Evolutionary conservation across 2,113 vertebrate species (phyloP), one percentile per base, ranked within the genome.

Genomic region (Cathartes aura): DNA sequence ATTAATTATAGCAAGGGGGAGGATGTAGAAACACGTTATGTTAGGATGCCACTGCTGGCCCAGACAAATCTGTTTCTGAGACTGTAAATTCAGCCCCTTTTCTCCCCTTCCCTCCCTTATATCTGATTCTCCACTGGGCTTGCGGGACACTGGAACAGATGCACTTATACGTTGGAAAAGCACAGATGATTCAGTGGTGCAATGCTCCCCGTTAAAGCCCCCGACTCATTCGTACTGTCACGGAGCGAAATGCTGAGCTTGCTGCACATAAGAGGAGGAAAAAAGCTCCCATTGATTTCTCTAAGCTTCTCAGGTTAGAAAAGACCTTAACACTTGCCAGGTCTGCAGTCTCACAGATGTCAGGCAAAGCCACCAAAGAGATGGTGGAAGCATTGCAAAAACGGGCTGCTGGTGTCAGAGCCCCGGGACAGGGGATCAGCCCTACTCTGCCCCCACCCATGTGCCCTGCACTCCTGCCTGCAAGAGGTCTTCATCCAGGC

Each of bases 1-100:
- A 96, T 91, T 96, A 97, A 94, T 95, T 97, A 80, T 71, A 93
- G 50, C 59, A 92, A 83, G 81, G 86, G 72, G 74, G 93, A 94
- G 75, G 91, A 96, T 94, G 93, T 70, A 88, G 84, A 92, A 88
- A 81, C 56, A 42, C 3, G 7, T 78, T 87, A 70, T 42, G 52
- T 80, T 82, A 62, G 76, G 90, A 80, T 98, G 78, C 70, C 27
- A 62, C 76, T 78, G 59, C 22, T 26, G 34, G 74, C 72, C 47
- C 82, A 85, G 78, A 60, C 30, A 82, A 73, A 86, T 95, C 82
- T 84, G 29, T n/a, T 90, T 59, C 50, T 87, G 78, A 89, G 58
- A 43, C 1, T 38, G 29, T 48, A 66, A 83, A 87, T 72, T 90
- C 78, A 86, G 30, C 3, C 45, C 18, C 29, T 94, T 87, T 82